Evolutionary conservation across 2,113 vertebrate species (phyloP), one percentile per base, ranked within the genome.

Genomic region (Machaerirhynchus nigripectus): DNA sequence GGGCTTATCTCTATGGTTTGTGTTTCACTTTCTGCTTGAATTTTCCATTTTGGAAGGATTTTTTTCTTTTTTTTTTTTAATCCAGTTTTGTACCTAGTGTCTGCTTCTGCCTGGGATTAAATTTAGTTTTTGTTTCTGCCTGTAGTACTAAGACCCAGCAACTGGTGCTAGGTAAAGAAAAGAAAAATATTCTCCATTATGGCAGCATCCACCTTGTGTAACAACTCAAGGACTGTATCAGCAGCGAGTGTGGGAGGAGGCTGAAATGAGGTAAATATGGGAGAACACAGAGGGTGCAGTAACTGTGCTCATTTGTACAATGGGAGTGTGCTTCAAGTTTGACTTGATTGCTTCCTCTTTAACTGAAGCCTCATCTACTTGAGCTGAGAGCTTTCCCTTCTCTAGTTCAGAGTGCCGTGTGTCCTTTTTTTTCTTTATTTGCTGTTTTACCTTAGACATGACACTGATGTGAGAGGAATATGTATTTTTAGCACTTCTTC

Each of bases 401-500:
- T 33, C 64, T 28, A 22, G 16, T 47, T 89, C 33, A 56, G 35
- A 57, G 37, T 59, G 27, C 24, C 1, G 4, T 49, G 68, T 65
- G 40, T 39, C 19, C 8, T 70, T 81, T 69, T 86, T 42, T 60
- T 13, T 39, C 67, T 65, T 33, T 76, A 28, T 68, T 67, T 89
- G 60, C 47, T 82, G 0, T 70, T 65, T 42, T 91, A 91, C 93
- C 84, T 89, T 37, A 87, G n/a, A 52, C 77, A 22, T 56, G 60
- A 71, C 37, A 46, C 49, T 82, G 70, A 60, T 82, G 84, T 56
- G 65, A 93, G 65, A 68, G 31, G 28, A 79, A 27, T 84, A 47
- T 73, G 84, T 96, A 87, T 95, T 96, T 95, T 96, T 87, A 96
- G 70, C 20, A 1, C 44, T 87, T 84, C 69, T 95, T 94, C 89